Conservation (phyloP, 2,888 invertebrate species). For the Nemoura dubitans region DNA sequence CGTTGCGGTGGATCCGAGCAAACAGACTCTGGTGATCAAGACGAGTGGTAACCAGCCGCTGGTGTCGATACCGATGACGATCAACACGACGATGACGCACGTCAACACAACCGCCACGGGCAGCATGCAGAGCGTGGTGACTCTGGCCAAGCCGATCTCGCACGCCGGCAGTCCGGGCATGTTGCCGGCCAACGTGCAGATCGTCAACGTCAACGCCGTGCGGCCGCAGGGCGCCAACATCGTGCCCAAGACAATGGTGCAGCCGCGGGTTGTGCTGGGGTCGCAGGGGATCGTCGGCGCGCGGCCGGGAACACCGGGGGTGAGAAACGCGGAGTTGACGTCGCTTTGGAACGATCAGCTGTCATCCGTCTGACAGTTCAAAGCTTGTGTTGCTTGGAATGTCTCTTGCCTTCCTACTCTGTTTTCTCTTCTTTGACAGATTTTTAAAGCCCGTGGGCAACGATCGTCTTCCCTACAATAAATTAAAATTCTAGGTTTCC, state of each 20-base stretch:
- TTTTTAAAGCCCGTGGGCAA: too few species aligned
- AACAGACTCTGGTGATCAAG: conserved; percentile 61
- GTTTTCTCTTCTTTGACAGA: too few species aligned
- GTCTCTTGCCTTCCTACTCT: too few species aligned
- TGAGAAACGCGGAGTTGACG: conserved; percentile 61
- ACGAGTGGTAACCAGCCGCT: conserved; percentile 53
- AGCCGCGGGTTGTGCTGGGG: conserved; percentile 85
- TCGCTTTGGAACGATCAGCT: too few species aligned
- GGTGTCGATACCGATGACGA: conserved; percentile 72
- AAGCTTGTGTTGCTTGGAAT: too few species aligned
- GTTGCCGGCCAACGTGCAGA: conserved; percentile 80
- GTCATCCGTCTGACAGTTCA: too few species aligned
- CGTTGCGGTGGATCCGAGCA: conserved; percentile 54
- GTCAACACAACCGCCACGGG: conserved; percentile 60
- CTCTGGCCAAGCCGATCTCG: conserved; percentile 68
- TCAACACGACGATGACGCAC: conserved; percentile 63
- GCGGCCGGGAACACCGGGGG: conserved; percentile 82
- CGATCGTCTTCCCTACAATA: too few species aligned
- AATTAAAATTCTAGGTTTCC: too few species aligned
- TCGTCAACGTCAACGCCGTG: conserved; percentile 77
- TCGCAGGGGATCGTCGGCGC: conserved; percentile 83
- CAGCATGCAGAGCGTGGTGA: conserved; percentile 71
- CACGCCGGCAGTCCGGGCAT: conserved; percentile 68
- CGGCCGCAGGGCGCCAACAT: conserved; percentile 80
- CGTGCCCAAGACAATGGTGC: conserved; percentile 81